Conservation (phyloP, 2,113 vertebrate genomes). For the Solenodon paradoxus region DNA sequence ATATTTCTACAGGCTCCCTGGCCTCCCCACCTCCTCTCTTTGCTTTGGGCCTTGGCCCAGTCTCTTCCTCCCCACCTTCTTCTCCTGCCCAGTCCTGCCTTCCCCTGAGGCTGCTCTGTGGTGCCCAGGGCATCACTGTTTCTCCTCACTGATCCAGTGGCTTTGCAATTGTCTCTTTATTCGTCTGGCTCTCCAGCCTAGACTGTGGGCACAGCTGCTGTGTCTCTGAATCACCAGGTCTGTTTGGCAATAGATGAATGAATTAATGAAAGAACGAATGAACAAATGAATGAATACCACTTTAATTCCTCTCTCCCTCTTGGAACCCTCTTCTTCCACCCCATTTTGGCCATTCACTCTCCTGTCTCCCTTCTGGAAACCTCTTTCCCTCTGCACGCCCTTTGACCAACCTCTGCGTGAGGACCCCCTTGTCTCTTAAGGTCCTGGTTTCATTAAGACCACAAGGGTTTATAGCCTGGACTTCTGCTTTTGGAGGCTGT, state of each 20-base stretch:
- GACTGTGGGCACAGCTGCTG: not conserved
- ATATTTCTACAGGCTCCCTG: not conserved
- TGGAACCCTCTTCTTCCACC: not conserved
- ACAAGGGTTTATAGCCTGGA: not conserved
- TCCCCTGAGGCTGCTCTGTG: not conserved
- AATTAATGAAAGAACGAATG: not conserved
- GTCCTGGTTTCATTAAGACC: not conserved
- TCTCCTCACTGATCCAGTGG: not conserved
- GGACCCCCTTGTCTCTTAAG: not conserved
- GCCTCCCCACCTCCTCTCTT: not conserved
- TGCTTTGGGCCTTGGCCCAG: not conserved
- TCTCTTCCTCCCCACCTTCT: not conserved
- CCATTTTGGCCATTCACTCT: not conserved
- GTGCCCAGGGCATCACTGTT: not conserved
- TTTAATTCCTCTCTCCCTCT: not conserved
- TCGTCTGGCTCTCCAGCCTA: not conserved
- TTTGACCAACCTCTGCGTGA: not conserved
- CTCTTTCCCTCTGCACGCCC: not conserved
- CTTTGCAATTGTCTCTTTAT: not conserved
- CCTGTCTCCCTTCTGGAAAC: not conserved
- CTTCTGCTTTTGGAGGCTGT: not conserved
- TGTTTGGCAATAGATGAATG: not conserved
- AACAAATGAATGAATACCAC: not conserved
- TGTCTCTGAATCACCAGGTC: not conserved
- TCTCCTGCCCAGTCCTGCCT: not conserved